Base-by-base conservation (phyloP, 1,140 invertebrate genomes). In the Bombyx mandarina region DNA sequence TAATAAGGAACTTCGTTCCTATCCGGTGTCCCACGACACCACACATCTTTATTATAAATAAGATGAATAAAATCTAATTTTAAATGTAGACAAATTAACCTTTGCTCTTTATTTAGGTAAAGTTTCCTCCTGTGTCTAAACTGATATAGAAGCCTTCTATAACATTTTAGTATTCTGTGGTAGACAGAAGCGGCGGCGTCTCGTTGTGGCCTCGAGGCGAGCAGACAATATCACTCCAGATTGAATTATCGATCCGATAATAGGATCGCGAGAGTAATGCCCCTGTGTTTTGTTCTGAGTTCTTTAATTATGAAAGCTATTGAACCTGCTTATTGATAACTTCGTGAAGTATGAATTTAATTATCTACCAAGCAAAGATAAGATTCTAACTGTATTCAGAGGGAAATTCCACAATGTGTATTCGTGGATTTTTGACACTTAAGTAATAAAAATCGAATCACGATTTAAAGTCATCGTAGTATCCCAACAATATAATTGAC, bases 211-310 rank as follows among this genome's bases (percentile, higher is more conserved):
- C 61, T 63, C 61, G 48, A 61, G 65, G 62, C 69, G 69, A 64
- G 56, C 57, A 63, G 63, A 68, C 72, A 69, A 71, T 73, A 77
- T 71, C 68, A 58, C 60, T 56, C 62, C 63, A 60, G 71, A 80
- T 77, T 77, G 69, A 80, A 78, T 80, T 80, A 80, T 78, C 63
- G 74, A 70, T 66, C 64, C 62, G 66, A 72, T 78, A 80, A 78
- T 80, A 62, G 71, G 69, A 74, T 73, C 69, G 54, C 66, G 55
- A 67, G 73, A 70, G 63, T 66, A 70, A 76, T 76, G 65, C 56
- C 62, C 67, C 68, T 66, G 69, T 71, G 71, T 68, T 72, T 73
- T 74, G 72, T 74, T 76, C 58, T 54, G 54, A 62, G 64, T 73
- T 69, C 68, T 67, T 74, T 70, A 61, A 73, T 72, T 73, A 73